Conservation (phyloP, 2,888 invertebrate genomes). For the Stenotaenia linearis region DNA sequence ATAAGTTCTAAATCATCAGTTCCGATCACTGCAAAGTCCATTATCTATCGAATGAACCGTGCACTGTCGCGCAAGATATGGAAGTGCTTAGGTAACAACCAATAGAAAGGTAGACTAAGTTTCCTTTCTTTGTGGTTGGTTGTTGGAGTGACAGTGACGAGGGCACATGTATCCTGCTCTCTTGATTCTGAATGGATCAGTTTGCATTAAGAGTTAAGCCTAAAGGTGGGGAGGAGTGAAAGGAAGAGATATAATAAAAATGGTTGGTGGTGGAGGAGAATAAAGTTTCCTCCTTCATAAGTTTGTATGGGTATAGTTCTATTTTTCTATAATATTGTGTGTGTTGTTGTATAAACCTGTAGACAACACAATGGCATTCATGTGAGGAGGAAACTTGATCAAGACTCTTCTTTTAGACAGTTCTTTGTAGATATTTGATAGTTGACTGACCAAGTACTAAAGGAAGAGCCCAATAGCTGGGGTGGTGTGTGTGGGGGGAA, state of each 20-base stretch:
- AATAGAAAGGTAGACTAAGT: neutral
- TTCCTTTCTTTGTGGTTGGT: slow-evolving; percentile 19
- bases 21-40: too few relatives aligned
- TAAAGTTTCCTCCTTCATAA: neutral
- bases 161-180: neutral
- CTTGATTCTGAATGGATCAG: neutral
- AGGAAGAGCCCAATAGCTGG: neutral
- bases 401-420: neutral
- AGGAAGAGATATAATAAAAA: neutral
- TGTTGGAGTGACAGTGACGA: slow-evolving; percentile 19
- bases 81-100: neutral
- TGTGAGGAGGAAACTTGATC: slow-evolving; percentile 19
- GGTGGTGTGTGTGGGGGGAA: neutral
- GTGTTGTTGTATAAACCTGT: slow-evolving; percentile 19
- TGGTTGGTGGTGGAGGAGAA: neutral
- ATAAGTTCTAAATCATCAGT: too few relatives aligned
- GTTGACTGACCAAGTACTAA: slow-evolving; percentile 11
- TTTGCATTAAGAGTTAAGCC: slow-evolving; percentile 12
- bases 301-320: neutral
- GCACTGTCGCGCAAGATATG: too few relatives aligned
- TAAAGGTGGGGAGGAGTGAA: neutral
- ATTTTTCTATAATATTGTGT: slow-evolving; percentile 6
- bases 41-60: too few relatives aligned
- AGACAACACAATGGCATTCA: slow-evolving; percentile 19
- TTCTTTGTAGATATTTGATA: slow-evolving; percentile 8